Evolutionary conservation across 2,113 vertebrate genomes (phyloP), one percentile per base, ranked within the genome.

Genomic region (Engraulis encrasicolus): DNA sequence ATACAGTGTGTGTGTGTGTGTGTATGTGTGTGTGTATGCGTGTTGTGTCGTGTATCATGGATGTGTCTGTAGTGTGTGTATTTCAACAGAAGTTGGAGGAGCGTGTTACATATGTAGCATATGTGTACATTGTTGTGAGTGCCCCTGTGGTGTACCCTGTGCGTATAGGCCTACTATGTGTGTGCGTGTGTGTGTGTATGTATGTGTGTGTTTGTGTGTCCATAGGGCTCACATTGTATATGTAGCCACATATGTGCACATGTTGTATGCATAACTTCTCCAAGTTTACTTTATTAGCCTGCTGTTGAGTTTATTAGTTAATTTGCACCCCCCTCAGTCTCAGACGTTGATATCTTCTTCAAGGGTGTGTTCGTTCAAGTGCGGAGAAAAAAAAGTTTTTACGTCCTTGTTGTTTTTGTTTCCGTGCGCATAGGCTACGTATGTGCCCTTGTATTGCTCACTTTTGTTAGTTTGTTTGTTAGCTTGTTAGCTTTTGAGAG

Each of bases 201-300:
- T 82, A 40, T 78, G 17, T 54, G 52, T 79, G 50, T 78, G 20
- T 79, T 48, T 34, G 52, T 66, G 74, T 85, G 50, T 83, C 14
- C 50, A 66, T 49, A 45, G 40, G 40, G 40, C 40, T 45, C 40
- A 45, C 40, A 45, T n/a, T n/a, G n/a, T n/a, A n/a, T 45, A 9
- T 9, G 40, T 45, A 45, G 78, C 2, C n/a, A n/a, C n/a, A n/a
- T n/a, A n/a, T n/a, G n/a, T 14, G 66, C 20, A 20, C 34, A 31
- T 74, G 66, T 14, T 74, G 66, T 74, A 31, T n/a, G 61, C 45
- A 45, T 74, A 37, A 49, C 23, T 85, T 34, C 66, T n/a, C 19
- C 58, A 66, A 84, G 52, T 87, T 86, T 79, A 84, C 84, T 87
- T 87, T 86, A 87, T 89, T 85, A 85, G 83, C 79, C 50, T 45